These are phyloP conservation scores for Hiodon alosoides DNA, from an alignment of 2,113 vertebrate species.

Conservation along the genomic window DNA sequence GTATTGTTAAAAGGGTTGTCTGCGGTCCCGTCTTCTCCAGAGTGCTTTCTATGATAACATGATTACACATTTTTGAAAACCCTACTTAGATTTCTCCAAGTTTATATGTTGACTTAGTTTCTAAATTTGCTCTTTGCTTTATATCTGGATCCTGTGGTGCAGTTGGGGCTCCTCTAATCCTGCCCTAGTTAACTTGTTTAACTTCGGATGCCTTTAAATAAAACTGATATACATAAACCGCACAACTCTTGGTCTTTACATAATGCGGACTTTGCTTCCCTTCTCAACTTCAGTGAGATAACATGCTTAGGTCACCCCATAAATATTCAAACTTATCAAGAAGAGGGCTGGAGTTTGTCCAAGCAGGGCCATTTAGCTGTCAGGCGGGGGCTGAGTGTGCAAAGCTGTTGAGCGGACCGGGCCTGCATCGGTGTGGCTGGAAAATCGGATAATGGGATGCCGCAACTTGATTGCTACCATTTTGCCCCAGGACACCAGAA, in stretches of 20 bases:
- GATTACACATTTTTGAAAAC: neutral
- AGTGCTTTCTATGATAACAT: neutral
- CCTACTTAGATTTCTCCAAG: too few species aligned
- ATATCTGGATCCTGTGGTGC: neutral
- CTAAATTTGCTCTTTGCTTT: neutral
- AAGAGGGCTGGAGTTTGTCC: neutral
- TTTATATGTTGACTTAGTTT: neutral
- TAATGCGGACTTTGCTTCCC: conserved; percentile 12
- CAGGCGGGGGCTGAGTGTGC: too few species aligned
- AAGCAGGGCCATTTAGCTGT: neutral
- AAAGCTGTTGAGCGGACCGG: neutral
- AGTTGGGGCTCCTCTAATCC: neutral
- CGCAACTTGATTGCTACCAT: conserved; percentile 26
- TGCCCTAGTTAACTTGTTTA: neutral
- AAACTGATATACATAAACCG: neutral
- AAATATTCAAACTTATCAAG: conserved; percentile 21
- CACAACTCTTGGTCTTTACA: neutral
- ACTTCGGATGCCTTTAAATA: neutral
- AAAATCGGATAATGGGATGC: conserved; percentile 13
- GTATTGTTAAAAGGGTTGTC: too few species aligned
- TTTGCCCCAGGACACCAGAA: conserved; percentile 8
- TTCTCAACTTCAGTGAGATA: conserved; percentile 10
- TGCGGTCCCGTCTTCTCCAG: neutral
- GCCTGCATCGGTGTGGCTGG: neutral
- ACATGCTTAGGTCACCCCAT: conserved; percentile 11